These are phyloP conservation scores for Drosophila kurseongensis DNA, from an alignment of 1,140 invertebrate species.

Conservation along the genomic window DNA sequence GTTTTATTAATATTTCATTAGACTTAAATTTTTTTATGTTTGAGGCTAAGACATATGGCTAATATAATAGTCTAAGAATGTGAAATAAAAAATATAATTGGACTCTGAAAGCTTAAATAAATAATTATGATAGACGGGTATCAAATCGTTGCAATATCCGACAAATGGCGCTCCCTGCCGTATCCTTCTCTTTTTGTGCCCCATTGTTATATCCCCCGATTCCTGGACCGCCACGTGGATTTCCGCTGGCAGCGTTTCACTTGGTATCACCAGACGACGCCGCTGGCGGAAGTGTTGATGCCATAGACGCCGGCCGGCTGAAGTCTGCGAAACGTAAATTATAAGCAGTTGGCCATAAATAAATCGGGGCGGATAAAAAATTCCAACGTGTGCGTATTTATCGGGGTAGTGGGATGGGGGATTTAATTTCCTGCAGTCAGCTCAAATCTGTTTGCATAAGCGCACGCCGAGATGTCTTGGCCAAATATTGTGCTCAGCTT, in stretches of 20 bases:
- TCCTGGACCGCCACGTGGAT: conserved; percentile 67
- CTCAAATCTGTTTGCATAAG: conserved; percentile 61
- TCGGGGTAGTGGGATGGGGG: conserved; percentile 1
- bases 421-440: conserved; percentile 63
- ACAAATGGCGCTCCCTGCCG: neutral
- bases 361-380: conserved; percentile 35
- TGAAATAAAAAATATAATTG: neutral
- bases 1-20: no score
- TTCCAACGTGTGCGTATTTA: conserved; percentile 19
- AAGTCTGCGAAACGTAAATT: conserved; percentile 45
- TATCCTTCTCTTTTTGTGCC: conserved; percentile 21
- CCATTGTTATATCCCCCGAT: conserved; percentile 22
- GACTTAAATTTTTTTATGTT: no score
- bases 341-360: conserved; percentile 55
- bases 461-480: conserved; percentile 40
- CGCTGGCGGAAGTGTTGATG: conserved; percentile 65
- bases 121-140: conserved; percentile 5
- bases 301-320: conserved; percentile 63
- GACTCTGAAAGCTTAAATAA: neutral
- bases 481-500: conserved; percentile 42
- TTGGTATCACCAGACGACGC: conserved; percentile 62
- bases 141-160: conserved; percentile 10
- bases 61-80: no score
- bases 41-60: no score
- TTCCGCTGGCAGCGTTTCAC: conserved; percentile 69